Conservation (phyloP, 2,113 vertebrate genomes). For the Ahaetulla prasina region DNA sequence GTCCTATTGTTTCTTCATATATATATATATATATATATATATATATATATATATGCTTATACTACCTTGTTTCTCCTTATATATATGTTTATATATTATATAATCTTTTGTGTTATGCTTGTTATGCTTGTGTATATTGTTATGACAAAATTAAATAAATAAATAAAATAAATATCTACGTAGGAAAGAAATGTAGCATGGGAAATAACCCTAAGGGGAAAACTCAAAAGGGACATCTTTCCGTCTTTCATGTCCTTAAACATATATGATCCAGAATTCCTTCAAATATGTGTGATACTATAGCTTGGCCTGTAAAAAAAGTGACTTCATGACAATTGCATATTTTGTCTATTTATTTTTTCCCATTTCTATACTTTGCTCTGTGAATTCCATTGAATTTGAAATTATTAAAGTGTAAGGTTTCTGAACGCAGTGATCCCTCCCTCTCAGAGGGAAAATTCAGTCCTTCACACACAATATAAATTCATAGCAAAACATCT, state of each 20-base stretch:
- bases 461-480: not conserved
- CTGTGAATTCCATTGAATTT: not conserved
- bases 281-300: not conserved
- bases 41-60: no score
- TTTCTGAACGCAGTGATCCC: not conserved
- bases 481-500: not conserved
- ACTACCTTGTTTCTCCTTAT: no score
- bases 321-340: not conserved
- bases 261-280: not conserved
- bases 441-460: not conserved
- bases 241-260: not conserved
- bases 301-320: not conserved
- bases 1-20: no score
- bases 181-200: not conserved
- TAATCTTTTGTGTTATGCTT: no score
- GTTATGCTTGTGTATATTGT: no score
- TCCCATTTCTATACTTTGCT: not conserved
- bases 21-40: no score
- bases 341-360: not conserved
- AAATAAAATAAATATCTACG: no score
- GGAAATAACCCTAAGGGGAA: not conserved
- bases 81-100: no score
- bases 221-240: not conserved
- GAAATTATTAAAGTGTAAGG: not conserved
- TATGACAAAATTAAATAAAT: no score